Base-by-base conservation (phyloP, 1,140 invertebrate species). In the Nasonia vitripennis region DNA sequence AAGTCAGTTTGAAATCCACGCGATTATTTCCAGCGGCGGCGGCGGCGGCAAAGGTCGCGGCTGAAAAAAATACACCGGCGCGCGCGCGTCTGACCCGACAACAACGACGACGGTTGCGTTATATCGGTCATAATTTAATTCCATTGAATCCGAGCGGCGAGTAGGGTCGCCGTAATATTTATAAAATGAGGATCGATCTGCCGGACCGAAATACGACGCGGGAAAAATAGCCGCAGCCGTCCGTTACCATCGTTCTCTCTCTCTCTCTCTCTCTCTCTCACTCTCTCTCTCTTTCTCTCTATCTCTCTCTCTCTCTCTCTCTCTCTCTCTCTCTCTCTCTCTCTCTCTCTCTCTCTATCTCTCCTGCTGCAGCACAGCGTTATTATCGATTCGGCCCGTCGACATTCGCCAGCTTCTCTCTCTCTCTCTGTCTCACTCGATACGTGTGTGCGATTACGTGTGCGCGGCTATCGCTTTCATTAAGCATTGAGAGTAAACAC, bases 161-260 rank as follows among this genome's bases (percentile, higher is more conserved):
- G 23, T 17, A 71, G 23, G 27, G 68, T 62, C 14, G 7, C 12
- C 73, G 31, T 74, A 83, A 82, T 77, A 67, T 78, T 77, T 83
- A 83, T 68, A 78, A 83, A 83, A 83, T 48, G 34, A 75, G 68
- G n/a, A 83, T 83, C 74, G 73, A 83, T 83, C 55, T 31, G 45
- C 11, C 6, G 23, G 6, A 20, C 62, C 23, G n/a, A 77, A 78
- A 77, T 84, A 84, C 23, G 31, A 48, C 14, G 55, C 41, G 81
- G 41, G 62, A 70, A 78, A 77, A 83, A 83, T 83, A 31, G 78
- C 45, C 20, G 45, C 67, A 6, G 17, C 27, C 68, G 48, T 37
- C 70, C 14, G 74, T 41, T 77, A 37, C 20, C 45, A 37, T 41
- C n/a, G 20, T 17, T 78, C n/a, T n/a, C 12, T 62, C 48, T 74